These are phyloP conservation scores for Gymnoscelis rufifasciata DNA, from an alignment of 2,888 invertebrate species.

Conservation along the genomic window DNA sequence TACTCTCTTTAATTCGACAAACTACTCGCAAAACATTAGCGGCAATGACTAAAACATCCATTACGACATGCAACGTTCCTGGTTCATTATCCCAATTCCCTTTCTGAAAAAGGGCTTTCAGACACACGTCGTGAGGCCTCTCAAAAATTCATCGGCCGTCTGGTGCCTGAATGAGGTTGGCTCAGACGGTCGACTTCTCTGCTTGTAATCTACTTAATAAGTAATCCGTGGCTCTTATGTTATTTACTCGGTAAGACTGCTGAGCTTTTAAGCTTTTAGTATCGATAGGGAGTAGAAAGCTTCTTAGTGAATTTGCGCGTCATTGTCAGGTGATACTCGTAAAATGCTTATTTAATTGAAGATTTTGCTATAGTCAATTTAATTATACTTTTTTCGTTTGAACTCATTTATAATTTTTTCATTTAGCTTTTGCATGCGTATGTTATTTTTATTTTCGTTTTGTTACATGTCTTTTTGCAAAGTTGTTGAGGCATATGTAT, in stretches of 20 bases:
- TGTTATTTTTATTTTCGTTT: too few species aligned
- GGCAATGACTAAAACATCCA: conserved; percentile 27
- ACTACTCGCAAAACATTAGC: conserved; percentile 12
- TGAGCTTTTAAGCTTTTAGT: conserved; percentile 24
- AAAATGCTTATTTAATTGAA: too few species aligned
- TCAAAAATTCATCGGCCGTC: conserved; percentile 79
- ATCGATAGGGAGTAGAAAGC: background rate
- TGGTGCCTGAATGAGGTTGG: conserved; percentile 61
- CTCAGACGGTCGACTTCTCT: conserved; percentile 48
- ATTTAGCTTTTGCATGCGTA: too few species aligned
- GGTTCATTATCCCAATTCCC: conserved; percentile 68
- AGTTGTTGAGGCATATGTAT: too few species aligned
- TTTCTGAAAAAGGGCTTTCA: conserved; percentile 60
- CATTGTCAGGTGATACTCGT: too few species aligned
- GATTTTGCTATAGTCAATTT: too few species aligned
- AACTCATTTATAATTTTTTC: too few species aligned
- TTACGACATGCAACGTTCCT: conserved; percentile 28
- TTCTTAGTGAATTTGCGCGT: background rate
- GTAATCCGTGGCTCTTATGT: conserved; percentile 49
- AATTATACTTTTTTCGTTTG: too few species aligned
- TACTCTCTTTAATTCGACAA: background rate
- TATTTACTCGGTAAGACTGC: conserved; percentile 37
- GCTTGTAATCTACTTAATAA: conserved; percentile 69
- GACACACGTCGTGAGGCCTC: conserved; percentile 67
- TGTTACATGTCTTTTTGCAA: too few species aligned